These are phyloP conservation scores for Drosophila merina DNA, from an alignment of 2,888 invertebrate genomes.

Conservation along the genomic window DNA sequence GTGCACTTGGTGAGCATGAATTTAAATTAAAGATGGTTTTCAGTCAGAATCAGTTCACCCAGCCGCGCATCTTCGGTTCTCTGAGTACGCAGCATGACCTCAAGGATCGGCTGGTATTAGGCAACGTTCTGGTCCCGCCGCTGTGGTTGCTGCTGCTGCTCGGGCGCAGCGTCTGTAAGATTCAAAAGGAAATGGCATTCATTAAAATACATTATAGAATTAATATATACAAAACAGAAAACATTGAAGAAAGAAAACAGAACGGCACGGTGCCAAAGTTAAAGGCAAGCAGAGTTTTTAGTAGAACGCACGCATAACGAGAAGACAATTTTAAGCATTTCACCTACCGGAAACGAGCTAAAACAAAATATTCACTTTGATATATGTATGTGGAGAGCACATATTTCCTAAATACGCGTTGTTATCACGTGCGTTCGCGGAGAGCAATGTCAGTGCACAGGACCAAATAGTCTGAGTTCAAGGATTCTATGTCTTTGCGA, in stretches of 20 bases:
- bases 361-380: constrained; percentile 13
- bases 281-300: constrained; percentile 27
- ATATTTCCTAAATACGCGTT: background rate
- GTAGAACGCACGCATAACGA: constrained; percentile 21
- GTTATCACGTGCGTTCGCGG: constrained; percentile 59
- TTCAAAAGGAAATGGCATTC: background rate
- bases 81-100: constrained; percentile 50
- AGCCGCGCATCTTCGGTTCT: constrained; percentile 35
- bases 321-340: constrained; percentile 43
- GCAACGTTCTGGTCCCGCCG: constrained; percentile 20
- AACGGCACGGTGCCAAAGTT: constrained; percentile 20
- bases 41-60: constrained; percentile 67
- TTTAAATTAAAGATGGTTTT: constrained; percentile 68
- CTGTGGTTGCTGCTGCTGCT: constrained; percentile 35
- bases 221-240: background rate
- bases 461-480: constrained; percentile 73
- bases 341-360: constrained; percentile 54
- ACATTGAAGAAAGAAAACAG: constrained; percentile 9
- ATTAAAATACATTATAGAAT: background rate
- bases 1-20: constrained; percentile 25
- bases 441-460: constrained; percentile 73
- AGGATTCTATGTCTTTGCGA: constrained; percentile 62
- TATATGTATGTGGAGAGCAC: background rate
- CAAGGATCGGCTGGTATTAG: constrained; percentile 61
- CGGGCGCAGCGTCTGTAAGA: background rate